A percentile compares a stretch with the other conserved stretches of the same genome.
Evolutionary conservation across 2,797 vertebrate genomes (phyloP).

Genomic region (Syndactyla subalaris): DNA sequence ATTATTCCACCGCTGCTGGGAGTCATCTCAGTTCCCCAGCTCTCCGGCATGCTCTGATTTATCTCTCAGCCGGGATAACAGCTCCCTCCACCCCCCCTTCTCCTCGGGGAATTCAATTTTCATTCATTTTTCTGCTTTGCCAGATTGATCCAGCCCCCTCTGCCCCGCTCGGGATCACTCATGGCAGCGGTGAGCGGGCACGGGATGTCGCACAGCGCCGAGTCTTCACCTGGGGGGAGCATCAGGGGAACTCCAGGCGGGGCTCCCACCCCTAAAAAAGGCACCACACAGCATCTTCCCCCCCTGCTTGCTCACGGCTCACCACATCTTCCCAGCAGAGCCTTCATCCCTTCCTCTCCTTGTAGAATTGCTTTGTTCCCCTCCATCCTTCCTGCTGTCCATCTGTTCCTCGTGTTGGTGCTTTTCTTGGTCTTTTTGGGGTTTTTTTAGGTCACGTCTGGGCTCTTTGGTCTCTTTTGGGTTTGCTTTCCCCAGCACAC

Average conservation of each 20-base stretch:
- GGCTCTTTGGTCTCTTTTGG: neutral
- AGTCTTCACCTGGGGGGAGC: neutral
- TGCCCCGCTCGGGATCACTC: slow-evolving; percentile 71
- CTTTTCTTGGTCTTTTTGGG: neutral
- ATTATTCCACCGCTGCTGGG: slow-evolving; percentile 67
- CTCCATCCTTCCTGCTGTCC: neutral
- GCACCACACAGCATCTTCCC: slow-evolving; percentile 8
- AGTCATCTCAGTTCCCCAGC: slow-evolving; percentile 42
- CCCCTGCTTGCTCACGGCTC: neutral
- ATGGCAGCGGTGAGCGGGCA: slow-evolving; percentile 3
- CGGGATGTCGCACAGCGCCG: neutral
- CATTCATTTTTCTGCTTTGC: slow-evolving; percentile 80
- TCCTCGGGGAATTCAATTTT: slow-evolving; percentile 79
- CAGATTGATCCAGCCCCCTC: slow-evolving; percentile 75
- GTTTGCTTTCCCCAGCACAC: neutral
- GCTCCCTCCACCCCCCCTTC: slow-evolving; percentile 49
- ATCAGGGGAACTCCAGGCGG: neutral
- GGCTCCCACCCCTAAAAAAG: neutral
- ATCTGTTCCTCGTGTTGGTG: neutral
- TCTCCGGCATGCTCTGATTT: slow-evolving; percentile 74
- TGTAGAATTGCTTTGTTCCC: slow-evolving; percentile 46
- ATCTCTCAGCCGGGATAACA: slow-evolving; percentile 75
- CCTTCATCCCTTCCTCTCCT: slow-evolving; percentile 23
- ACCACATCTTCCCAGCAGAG: neutral
- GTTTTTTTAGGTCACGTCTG: neutral